These are phyloP conservation scores for Ascaphus truei DNA, from an alignment of 2,113 vertebrate genomes.

Conservation along the genomic window DNA sequence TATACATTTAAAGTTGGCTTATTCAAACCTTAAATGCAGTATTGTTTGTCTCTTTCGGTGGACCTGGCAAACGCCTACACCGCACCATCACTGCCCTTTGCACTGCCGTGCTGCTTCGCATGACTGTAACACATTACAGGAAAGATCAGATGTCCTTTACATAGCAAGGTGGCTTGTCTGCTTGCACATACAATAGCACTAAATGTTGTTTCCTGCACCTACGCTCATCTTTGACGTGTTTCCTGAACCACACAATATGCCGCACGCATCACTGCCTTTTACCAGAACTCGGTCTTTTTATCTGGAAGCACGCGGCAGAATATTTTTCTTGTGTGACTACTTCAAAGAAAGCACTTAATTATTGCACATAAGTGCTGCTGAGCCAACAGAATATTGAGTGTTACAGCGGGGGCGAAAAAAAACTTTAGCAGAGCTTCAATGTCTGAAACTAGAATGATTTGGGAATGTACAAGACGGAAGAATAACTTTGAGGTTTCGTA, in stretches of 20 bases:
- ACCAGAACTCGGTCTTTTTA: conserved; percentile 7
- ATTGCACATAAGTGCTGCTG: conserved; percentile 24
- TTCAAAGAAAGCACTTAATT: conserved; percentile 31
- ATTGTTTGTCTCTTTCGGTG: too few relatives aligned
- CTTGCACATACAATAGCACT: conserved; percentile 9
- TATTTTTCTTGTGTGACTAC: conserved; percentile 2
- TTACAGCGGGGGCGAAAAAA: not conserved
- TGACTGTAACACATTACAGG: not conserved
- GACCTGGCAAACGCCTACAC: too few relatives aligned
- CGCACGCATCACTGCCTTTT: not conserved
- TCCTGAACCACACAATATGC: not conserved
- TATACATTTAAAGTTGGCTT: too few relatives aligned
- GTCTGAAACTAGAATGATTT: not conserved
- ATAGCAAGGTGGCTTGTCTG: not conserved
- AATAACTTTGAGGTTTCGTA: not conserved
- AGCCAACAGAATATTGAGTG: conserved; percentile 4
- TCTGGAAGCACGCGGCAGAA: conserved; percentile 3
- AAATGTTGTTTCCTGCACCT: conserved; percentile 1
- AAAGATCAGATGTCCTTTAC: not conserved
- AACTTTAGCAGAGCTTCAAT: not conserved
- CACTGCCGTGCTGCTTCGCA: not conserved
- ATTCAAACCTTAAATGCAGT: too few relatives aligned
- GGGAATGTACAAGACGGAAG: not conserved
- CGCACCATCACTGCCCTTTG: too few relatives aligned
- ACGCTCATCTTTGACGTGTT: conserved; percentile 11